Conservation (phyloP, 2,888 invertebrate genomes). For the Venusia cambrica region DNA sequence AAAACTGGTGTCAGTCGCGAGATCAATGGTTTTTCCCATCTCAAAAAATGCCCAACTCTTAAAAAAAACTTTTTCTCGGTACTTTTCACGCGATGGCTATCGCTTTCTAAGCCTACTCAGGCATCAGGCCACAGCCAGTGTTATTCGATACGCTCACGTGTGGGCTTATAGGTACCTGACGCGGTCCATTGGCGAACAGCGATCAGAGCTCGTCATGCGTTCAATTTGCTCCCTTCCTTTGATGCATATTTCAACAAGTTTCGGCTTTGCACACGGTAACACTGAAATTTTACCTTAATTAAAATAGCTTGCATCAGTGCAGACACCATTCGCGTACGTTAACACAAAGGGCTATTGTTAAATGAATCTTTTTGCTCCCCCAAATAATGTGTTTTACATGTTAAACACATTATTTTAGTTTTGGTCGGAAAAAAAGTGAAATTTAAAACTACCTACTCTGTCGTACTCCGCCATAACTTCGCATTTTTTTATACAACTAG, state of each 20-base stretch:
- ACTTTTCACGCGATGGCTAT: no score
- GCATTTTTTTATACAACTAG: no score
- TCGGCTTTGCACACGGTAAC: slow-evolving; percentile 31
- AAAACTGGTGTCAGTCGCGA: no score
- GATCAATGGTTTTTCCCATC: no score
- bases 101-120: no score
- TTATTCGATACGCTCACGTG: slow-evolving; percentile 25
- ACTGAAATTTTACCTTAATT: slow-evolving; percentile 47
- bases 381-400: slow-evolving; percentile 17
- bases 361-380: no score
- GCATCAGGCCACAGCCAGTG: no score
- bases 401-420: slow-evolving; percentile 2
- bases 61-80: no score
- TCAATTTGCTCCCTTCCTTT: slow-evolving; percentile 51
- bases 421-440: no score
- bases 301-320: slow-evolving; percentile 39
- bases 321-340: slow-evolving; percentile 26
- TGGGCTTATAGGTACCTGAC: slow-evolving; percentile 22
- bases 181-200: slow-evolving; percentile 40
- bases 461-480: no score
- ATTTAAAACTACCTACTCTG: no score
- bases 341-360: slow-evolving; percentile 26
- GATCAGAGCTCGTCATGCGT: slow-evolving; percentile 46
- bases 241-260: slow-evolving; percentile 59
- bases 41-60: no score